Evolutionary conservation across 2,888 invertebrate species (phyloP).

Genomic region (Hololepta plana): DNA sequence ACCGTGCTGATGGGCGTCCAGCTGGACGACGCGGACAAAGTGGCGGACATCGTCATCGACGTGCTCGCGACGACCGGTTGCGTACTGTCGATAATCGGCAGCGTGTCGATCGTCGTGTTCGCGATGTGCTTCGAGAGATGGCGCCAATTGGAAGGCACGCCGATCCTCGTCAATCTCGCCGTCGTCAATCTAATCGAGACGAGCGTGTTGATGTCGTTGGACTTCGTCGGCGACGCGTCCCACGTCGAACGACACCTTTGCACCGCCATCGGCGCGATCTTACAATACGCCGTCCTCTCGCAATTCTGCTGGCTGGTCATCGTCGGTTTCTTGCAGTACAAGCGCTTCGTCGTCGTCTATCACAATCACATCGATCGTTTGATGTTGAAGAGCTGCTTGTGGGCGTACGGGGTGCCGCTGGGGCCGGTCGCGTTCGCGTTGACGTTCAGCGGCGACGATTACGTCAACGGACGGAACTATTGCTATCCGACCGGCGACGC

Average conservation of each 20-base stretch:
- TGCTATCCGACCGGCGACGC: slow-evolving; percentile 36
- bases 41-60: slow-evolving; percentile 22
- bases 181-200: slow-evolving; percentile 19
- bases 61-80: slow-evolving; percentile 34
- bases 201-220: slow-evolving; percentile 19
- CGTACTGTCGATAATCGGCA: slow-evolving; percentile 31
- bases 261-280: slow-evolving; percentile 34
- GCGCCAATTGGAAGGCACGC: slow-evolving; percentile 28
- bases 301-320: slow-evolving; percentile 59
- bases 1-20: slow-evolving; percentile 30
- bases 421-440: slow-evolving; percentile 33
- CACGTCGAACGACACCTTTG: slow-evolving; percentile 28
- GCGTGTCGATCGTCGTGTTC: slow-evolving; percentile 31
- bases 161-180: slow-evolving; percentile 20
- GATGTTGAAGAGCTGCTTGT: slow-evolving; percentile 38
- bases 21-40: slow-evolving; percentile 20
- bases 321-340: slow-evolving; percentile 47
- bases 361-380: slow-evolving; percentile 8
- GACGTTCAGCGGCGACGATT: slow-evolving; percentile 29
- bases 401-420: slow-evolving; percentile 43
- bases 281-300: slow-evolving; percentile 48
- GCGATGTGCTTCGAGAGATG: slow-evolving; percentile 38
- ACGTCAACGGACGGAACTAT: slow-evolving; percentile 23
- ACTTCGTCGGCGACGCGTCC: slow-evolving; percentile 21
- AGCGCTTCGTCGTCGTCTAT: slow-evolving; percentile 33